Conservation (phyloP, 2,888 invertebrate species). For the Parapristionchus giblindavisi region DNA sequence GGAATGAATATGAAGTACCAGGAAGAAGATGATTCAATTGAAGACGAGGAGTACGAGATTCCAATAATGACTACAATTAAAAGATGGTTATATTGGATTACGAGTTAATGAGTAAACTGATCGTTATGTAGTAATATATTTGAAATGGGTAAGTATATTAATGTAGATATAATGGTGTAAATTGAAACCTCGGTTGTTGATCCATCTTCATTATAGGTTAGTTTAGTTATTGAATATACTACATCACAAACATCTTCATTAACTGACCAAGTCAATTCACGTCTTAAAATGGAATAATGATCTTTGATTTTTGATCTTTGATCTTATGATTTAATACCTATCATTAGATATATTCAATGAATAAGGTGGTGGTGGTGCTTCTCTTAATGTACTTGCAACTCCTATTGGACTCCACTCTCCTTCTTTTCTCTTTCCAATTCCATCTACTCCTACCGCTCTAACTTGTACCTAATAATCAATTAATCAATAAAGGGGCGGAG, state of each 20-base stretch:
- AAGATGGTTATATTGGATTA: no score
- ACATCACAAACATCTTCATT: not conserved
- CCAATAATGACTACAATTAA: no score
- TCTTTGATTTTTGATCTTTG: not conserved
- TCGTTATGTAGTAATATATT: no score
- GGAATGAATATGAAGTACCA: conserved; percentile 29
- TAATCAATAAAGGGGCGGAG: no score
- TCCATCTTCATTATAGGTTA: not conserved
- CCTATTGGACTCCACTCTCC: conserved; percentile 27
- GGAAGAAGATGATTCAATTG: conserved; percentile 1
- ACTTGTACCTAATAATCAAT: conserved; percentile 36
- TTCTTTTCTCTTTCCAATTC: not conserved
- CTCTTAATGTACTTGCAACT: conserved; percentile 35
- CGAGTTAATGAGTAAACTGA: no score
- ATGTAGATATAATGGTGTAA: no score
- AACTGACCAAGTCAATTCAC: not conserved
- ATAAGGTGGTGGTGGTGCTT: conserved; percentile 40
- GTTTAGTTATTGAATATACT: not conserved
- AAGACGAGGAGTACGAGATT: not conserved
- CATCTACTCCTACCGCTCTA: conserved; percentile 9
- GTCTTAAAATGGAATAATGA: not conserved
- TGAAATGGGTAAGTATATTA: no score
- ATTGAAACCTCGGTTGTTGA: not conserved
- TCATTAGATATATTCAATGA: conserved; percentile 37
- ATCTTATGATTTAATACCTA: conserved; percentile 1